Base-by-base conservation (phyloP, 1,140 invertebrate species). In the Heliconius congener region DNA sequence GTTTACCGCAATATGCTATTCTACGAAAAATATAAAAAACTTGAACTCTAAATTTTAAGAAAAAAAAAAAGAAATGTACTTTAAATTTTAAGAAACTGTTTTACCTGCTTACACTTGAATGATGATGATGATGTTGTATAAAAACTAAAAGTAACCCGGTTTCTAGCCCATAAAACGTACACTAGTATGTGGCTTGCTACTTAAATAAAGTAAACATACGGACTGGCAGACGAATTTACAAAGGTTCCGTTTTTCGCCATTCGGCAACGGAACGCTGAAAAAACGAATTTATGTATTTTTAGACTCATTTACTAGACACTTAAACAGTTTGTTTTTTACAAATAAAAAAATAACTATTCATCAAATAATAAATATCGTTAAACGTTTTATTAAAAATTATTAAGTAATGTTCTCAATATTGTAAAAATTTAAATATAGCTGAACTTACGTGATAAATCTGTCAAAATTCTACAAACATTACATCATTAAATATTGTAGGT, bases 391-490 rank as follows among this genome's bases (percentile, higher is more conserved):
- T 11, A 66, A 13, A 66, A 66, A 16, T 5, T 66, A 66, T 66
- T 66, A 27, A 66, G 23, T 30, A 66, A 66, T 27, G 27, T 66
- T 30, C 13, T 13, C 13, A 66, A 27, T 66, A 11, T 66, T 66
- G 4, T 27, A 16, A 23, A 3, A 57, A 66, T 66, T 30, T 4
- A 52, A 8, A 66, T 30, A 66, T 18, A 66, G 11, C 11, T 66
- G 4, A n/a, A 37, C 71, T 66, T 19, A 42, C 70, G 55, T 77
- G 52, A 82, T 81, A 74, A 79, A 81, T 78, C 46, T 27, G 19
- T 37, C 57, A 66, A 55, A 77, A 81, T 81, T 39, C 75, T 66
- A 74, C 9, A 71, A 66, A 42, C 77, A 79, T 82, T 81, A 73
- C 77, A 78, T 81, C 71, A 82, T 75, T 81, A 16, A 13, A 30